Percentiles rank a stretch among this genome's conserved stretches.
Conservation (phyloP, 2,113 vertebrate species). For the Elephas maximus region DNA sequence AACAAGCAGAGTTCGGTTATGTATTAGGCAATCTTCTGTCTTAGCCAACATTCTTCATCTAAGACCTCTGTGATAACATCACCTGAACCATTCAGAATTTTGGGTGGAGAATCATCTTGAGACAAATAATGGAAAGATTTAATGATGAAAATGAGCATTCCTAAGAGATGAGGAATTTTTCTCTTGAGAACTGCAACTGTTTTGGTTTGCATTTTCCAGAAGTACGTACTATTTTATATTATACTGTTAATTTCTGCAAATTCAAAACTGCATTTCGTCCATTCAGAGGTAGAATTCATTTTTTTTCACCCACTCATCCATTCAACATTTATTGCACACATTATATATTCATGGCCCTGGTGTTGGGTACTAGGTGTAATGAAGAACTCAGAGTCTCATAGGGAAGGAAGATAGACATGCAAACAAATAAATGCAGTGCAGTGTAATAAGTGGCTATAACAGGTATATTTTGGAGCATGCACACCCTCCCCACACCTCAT, state of each 20-base stretch:
- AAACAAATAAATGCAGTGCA: neutral
- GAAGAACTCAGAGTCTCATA: neutral
- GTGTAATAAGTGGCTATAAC: neutral
- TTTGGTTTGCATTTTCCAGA: constrained; percentile 13
- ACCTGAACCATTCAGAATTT: constrained; percentile 7
- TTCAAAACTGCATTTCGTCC: constrained; percentile 1
- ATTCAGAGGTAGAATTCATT: neutral
- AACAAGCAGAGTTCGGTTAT: neutral
- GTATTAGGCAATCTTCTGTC: neutral
- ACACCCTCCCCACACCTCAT: neutral
- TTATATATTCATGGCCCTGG: neutral
- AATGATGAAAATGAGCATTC: constrained; percentile 46
- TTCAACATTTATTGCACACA: neutral
- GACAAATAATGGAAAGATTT: neutral
- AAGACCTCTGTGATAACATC: neutral
- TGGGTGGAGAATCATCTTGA: neutral
- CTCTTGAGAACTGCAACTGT: neutral
- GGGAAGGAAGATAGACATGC: neutral
- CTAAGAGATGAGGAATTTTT: constrained; percentile 57
- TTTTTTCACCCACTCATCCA: neutral
- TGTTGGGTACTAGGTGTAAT: fast-evolving
- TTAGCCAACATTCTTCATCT: constrained; percentile 5
- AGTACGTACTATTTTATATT: neutral
- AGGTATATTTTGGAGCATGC: neutral
- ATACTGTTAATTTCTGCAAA: neutral